These are phyloP conservation scores for Desoria tigrina DNA, from an alignment of 2,888 invertebrate species.

Conservation along the genomic window DNA sequence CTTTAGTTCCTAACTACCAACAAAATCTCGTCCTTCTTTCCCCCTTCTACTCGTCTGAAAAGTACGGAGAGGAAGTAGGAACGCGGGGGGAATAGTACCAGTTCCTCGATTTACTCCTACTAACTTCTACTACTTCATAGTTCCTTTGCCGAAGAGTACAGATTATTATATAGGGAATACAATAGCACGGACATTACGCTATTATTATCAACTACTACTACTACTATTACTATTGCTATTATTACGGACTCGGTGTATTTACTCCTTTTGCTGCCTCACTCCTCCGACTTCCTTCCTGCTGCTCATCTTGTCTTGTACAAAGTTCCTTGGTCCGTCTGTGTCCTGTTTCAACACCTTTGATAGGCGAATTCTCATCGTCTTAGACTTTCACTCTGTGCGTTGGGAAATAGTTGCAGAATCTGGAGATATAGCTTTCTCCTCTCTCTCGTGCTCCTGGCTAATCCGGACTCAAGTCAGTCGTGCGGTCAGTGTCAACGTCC, in stretches of 20 bases:
- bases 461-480: neutral
- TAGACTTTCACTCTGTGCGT: too few relatives aligned
- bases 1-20: constrained; percentile 28
- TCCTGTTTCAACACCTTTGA: constrained; percentile 29
- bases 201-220: constrained; percentile 9
- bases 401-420: constrained; percentile 17
- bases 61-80: neutral
- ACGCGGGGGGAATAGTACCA: neutral
- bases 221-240: constrained; percentile 10
- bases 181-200: constrained; percentile 3
- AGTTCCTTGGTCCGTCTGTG: constrained; percentile 33
- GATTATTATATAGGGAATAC: neutral
- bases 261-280: neutral
- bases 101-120: neutral
- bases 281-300: constrained; percentile 14
- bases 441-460: constrained; percentile 5
- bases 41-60: constrained; percentile 8
- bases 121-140: neutral
- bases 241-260: neutral
- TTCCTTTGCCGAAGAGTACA: neutral
- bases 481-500: constrained; percentile 9
- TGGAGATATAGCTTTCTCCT: neutral
- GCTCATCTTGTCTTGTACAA: constrained; percentile 38
- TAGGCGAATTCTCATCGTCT: constrained; percentile 31
- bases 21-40: constrained; percentile 15